These are phyloP conservation scores for Pan troglodytes DNA, from an alignment of 2,113 vertebrate species.

Conservation along the genomic window DNA sequence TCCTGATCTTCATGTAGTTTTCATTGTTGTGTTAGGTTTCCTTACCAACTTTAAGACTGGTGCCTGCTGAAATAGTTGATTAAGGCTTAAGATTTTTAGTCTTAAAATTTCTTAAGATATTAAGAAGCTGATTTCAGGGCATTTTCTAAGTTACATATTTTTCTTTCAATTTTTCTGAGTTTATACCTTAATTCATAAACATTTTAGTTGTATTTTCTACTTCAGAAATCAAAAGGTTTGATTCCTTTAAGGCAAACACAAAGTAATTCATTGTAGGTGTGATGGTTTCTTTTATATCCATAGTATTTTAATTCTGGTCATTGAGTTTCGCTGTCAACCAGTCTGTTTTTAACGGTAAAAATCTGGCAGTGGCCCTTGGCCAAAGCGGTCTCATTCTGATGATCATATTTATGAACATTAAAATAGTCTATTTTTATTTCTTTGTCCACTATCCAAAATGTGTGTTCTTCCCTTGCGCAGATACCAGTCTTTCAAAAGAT, in stretches of 20 bases:
- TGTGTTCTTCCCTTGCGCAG: neutral
- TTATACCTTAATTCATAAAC: neutral
- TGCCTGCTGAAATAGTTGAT: neutral
- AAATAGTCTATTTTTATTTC: neutral
- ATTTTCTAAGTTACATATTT: conserved; percentile 23
- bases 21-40: neutral
- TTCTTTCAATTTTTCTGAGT: neutral
- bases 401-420: neutral
- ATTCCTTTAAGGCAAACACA: neutral
- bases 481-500: conserved; percentile 14
- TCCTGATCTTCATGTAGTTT: neutral
- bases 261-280: neutral
- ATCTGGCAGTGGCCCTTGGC: neutral
- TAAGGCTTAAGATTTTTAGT: neutral
- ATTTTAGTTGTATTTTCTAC: conserved; percentile 48
- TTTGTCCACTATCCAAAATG: neutral
- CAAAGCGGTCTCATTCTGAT: neutral
- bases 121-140: neutral
- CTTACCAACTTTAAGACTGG: neutral
- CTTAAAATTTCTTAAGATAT: conserved; percentile 8
- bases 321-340: neutral
- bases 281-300: neutral
- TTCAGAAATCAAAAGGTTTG: conserved; percentile 32
- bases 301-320: neutral
- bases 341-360: neutral